Conservation (phyloP, 2,113 vertebrate genomes). For the Tapirus terrestris region DNA sequence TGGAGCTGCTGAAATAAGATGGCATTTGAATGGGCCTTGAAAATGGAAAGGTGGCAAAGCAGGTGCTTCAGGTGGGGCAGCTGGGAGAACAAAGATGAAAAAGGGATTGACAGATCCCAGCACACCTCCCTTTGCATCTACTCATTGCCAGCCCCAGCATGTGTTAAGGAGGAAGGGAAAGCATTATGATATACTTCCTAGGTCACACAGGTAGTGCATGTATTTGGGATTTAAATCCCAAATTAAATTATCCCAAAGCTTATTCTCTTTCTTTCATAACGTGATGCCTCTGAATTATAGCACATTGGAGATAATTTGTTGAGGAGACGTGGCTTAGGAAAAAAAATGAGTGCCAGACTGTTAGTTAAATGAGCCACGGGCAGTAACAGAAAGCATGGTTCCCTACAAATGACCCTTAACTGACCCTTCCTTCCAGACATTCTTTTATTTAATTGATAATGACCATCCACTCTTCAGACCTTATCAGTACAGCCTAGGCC, state of each 20-base stretch:
- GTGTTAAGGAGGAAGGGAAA: not conserved
- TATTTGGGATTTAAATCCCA: not conserved
- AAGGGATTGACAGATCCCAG: not conserved
- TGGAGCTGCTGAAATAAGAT: not conserved
- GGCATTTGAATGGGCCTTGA: not conserved
- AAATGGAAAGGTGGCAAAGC: not conserved
- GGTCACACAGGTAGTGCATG: not conserved
- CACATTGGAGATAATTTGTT: not conserved
- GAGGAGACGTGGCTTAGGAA: not conserved
- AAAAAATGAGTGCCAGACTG: not conserved
- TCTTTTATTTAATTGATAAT: constrained; percentile 22
- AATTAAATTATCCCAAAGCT: not conserved
- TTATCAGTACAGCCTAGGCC: not conserved
- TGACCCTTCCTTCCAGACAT: not conserved
- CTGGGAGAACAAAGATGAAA: not conserved
- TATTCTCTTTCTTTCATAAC: not conserved
- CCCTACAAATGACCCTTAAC: not conserved
- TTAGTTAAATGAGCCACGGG: not conserved
- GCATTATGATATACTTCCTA: not conserved
- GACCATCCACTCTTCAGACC: not conserved
- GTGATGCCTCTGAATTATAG: not conserved
- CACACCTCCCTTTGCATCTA: too few relatives aligned
- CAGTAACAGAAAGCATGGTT: not conserved
- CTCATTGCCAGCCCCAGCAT: too few relatives aligned
- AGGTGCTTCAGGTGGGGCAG: not conserved